Percentiles rank a stretch among this genome's conserved stretches.
phyloP scores from a whole-genome alignment of 2,888 invertebrate species.

The Escarpia spicata region DNA sequence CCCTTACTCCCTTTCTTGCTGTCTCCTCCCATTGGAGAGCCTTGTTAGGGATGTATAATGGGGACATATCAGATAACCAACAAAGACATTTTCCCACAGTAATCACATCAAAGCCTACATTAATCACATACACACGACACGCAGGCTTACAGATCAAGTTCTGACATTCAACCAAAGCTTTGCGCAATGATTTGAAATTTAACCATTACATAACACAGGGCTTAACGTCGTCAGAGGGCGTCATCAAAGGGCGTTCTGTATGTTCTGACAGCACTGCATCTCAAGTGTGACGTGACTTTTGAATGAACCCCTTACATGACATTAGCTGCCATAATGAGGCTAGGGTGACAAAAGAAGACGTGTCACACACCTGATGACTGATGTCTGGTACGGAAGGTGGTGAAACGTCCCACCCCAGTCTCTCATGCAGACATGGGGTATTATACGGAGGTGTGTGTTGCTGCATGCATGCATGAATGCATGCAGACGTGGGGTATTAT shows the following conservation, averaged over 20 bases:
- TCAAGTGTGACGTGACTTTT: neutral
- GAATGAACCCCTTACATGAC: neutral
- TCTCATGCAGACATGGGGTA: neutral
- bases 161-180: neutral
- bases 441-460: neutral
- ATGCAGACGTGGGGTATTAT: neutral
- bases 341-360: neutral
- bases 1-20: neutral
- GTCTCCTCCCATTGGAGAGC: neutral
- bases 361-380: neutral
- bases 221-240: neutral
- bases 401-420: neutral
- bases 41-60: neutral
- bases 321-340: neutral
- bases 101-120: neutral
- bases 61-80: neutral
- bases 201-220: neutral
- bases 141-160: neutral
- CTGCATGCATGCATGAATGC: too few species aligned
- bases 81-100: neutral
- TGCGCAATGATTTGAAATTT: neutral
- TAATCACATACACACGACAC: neutral
- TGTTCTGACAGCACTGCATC: neutral
- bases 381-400: constrained; percentile 5
- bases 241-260: neutral